Conservation (phyloP, 1,140 invertebrate species). For the Orchesella cincta region DNA sequence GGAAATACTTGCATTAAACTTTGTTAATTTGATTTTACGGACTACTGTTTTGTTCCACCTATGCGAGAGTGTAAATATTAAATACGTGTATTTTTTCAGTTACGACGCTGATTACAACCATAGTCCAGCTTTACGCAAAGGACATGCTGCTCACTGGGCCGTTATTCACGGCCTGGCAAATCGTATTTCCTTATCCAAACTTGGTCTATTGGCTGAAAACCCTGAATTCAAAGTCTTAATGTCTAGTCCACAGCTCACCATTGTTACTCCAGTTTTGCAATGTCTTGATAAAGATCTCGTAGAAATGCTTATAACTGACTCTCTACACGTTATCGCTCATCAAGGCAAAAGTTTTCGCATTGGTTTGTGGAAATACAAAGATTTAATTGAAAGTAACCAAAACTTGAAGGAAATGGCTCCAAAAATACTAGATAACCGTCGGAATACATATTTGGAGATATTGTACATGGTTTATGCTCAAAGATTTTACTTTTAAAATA, state of each 20-base stretch:
- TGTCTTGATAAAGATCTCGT: background rate
- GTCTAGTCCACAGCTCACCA: background rate
- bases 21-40: background rate
- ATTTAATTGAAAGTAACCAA: constrained; percentile 73
- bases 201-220: background rate
- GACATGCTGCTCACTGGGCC: constrained; percentile 87
- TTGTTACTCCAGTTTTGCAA: background rate
- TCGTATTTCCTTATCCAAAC: background rate
- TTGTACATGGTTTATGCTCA: background rate
- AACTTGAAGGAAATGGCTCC: constrained; percentile 76
- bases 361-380: constrained; percentile 71
- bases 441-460: background rate
- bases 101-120: constrained; percentile 87
- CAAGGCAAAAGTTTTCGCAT: constrained; percentile 81
- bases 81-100: no score
- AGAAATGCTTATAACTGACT: background rate
- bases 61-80: background rate
- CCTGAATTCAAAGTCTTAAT: background rate
- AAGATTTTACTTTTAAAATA: constrained; percentile 4
- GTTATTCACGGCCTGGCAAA: constrained; percentile 62
- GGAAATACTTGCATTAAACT: no score
- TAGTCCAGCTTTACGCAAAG: constrained; percentile 72
- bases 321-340: constrained; percentile 65
- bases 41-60: constrained; percentile 12
- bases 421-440: constrained; percentile 8